phyloP scores from a whole-genome alignment of 2,888 invertebrate species.

The Drosophila rubida region DNA sequence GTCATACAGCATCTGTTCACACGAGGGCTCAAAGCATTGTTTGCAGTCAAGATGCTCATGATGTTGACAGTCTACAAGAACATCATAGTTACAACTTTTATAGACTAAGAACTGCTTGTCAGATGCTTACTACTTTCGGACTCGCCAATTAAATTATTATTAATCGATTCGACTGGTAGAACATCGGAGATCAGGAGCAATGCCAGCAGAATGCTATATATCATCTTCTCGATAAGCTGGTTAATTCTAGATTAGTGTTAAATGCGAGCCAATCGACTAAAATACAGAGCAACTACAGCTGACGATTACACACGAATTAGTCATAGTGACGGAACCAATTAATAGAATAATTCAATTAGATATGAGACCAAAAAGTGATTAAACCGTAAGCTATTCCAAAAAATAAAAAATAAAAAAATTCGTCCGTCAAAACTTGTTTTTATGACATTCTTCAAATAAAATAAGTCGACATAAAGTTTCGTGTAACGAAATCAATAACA shows the following conservation, averaged over 20 bases:
- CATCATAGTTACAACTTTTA: not conserved
- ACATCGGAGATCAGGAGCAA: not conserved
- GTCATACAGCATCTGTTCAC: not conserved
- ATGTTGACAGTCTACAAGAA: not conserved
- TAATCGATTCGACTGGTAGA: not conserved
- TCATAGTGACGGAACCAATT: not conserved
- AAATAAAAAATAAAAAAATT: no score
- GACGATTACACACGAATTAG: no score
- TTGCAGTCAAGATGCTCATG: not conserved
- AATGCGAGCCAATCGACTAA: no score
- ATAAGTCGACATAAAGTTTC: no score
- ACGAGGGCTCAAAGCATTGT: not conserved
- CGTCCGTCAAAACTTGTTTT: not conserved
- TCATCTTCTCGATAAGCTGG: not conserved
- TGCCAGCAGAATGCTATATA: not conserved
- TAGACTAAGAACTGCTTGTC: not conserved
- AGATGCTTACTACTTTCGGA: not conserved
- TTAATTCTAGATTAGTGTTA: not conserved
- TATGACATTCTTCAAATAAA: no score
- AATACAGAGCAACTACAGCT: not conserved
- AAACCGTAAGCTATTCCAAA: no score
- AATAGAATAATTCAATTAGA: constrained; percentile 3
- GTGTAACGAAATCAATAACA: no score
- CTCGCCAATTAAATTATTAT: not conserved
- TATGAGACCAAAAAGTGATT: not conserved